Percentiles rank a stretch among this genome's conserved stretches.
phyloP scores from a whole-genome alignment of 2,888 invertebrate species.

The Heteromurus nitidus region DNA sequence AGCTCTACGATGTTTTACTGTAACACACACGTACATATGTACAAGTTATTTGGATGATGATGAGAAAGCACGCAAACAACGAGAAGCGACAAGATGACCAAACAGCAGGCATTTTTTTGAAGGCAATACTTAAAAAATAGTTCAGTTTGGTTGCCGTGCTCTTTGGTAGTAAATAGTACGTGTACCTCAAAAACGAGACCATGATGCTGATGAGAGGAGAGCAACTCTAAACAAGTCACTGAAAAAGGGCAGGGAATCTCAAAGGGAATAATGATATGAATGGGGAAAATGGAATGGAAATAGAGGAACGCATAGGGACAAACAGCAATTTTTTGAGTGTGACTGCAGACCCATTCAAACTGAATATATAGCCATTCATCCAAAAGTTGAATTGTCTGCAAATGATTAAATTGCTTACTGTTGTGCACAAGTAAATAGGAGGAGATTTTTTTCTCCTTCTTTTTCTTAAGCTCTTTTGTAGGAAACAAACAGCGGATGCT shows the following conservation, averaged over 20 bases:
- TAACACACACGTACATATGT: too few relatives aligned
- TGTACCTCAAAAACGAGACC: not conserved
- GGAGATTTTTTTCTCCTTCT: too few relatives aligned
- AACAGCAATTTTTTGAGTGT: not conserved
- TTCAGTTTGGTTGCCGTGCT: not conserved
- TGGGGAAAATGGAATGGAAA: not conserved
- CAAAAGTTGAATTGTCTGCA: slow-evolving; percentile 15
- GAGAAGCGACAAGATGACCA: slow-evolving; percentile 57
- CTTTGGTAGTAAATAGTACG: slow-evolving; percentile 10
- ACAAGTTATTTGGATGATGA: not conserved
- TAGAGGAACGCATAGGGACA: not conserved
- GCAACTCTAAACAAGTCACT: too few relatives aligned
- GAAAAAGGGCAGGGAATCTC: too few relatives aligned
- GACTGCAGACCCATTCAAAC: not conserved
- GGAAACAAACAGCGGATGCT: too few relatives aligned
- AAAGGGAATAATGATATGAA: too few relatives aligned
- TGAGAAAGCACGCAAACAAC: slow-evolving; percentile 48
- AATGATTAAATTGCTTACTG: slow-evolving; percentile 27
- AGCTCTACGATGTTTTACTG: too few relatives aligned
- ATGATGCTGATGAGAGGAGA: not conserved
- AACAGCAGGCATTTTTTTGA: slow-evolving; percentile 52
- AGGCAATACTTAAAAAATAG: not conserved
- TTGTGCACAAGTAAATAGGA: not conserved
- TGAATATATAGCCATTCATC: slow-evolving; percentile 10
- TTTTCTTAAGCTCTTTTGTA: too few relatives aligned